Evolutionary conservation across 1,140 invertebrate genomes (phyloP).

Genomic region (Amyelois transitella): DNA sequence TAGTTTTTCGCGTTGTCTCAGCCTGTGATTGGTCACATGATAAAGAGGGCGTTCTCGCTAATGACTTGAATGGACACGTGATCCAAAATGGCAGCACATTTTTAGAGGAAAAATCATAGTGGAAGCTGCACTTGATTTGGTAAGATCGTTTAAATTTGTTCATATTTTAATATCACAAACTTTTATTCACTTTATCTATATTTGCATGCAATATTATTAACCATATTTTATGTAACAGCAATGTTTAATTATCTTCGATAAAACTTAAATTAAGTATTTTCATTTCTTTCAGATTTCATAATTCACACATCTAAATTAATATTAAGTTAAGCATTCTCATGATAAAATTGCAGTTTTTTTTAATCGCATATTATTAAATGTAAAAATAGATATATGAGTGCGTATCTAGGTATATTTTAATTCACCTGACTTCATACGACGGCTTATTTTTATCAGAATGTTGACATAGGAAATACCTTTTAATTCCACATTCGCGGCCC

Average conservation of each 20-base stretch:
- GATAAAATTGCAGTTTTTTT: too few relatives aligned
- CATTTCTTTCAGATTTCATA: too few relatives aligned
- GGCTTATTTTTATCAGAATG: slow-evolving; percentile 9
- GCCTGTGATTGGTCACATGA: slow-evolving; percentile 66
- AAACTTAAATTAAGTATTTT: too few relatives aligned
- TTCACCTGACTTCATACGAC: too few relatives aligned
- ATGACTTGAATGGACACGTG: slow-evolving; percentile 57
- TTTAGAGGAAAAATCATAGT: slow-evolving; percentile 39
- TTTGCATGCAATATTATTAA: too few relatives aligned
- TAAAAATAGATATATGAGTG: not conserved
- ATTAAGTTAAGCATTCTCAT: too few relatives aligned
- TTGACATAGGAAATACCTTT: slow-evolving; percentile 20
- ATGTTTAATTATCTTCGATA: too few relatives aligned
- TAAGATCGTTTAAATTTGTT: slow-evolving; percentile 33
- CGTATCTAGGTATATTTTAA: too few relatives aligned
- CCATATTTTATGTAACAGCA: too few relatives aligned
- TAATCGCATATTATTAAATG: too few relatives aligned
- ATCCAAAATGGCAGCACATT: slow-evolving; percentile 59
- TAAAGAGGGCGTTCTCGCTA: slow-evolving; percentile 37
- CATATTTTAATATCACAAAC: not conserved
- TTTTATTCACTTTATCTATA: too few relatives aligned
- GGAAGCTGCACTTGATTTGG: slow-evolving; percentile 32
- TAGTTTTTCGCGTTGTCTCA: slow-evolving; percentile 22
- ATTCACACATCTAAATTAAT: too few relatives aligned
- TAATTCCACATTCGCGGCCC: slow-evolving; percentile 32